Evolutionary conservation across 2,113 vertebrate genomes (phyloP), one percentile per base, ranked within the genome.

Genomic region (Sarotherodon lohbergeri): DNA sequence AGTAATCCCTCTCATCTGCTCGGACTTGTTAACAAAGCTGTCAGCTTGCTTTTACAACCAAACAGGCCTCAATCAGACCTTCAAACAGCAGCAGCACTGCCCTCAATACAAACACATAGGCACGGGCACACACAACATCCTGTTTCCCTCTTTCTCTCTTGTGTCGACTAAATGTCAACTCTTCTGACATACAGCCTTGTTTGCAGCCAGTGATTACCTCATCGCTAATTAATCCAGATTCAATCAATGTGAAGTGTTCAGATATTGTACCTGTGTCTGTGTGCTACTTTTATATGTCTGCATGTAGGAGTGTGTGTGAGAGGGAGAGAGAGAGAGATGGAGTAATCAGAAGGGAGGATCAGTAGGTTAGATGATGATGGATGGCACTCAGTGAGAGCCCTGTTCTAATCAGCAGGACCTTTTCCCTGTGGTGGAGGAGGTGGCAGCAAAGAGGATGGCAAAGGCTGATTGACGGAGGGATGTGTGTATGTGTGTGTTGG

Each of bases 1-100:
- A 97, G 95, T 97, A 97, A 97, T 97, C 96, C 96, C 93, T 96
- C 95, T 97, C 97, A 97, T 97, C 96, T 96, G 96, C 95, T 97
- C 94, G 95, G 96, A 96, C 96, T 95, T 96, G 95, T 95, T 97
- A 97, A 97, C 97, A 97, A 97, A 97, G 96, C 97, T 96, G 96
- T 97, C 96, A 96, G 93, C 92, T 93, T 93, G 95, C 93, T 96
- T 96, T 95, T 95, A 97, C 95, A 93, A 96, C 95, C 94, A 96
- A 97, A 96, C 95, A 96, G 94, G 95, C 96, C 96, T 96, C 94
- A 95, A 95, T 96, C 95, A 92, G 96, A 95, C 95, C 96, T 83
- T 88, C 87, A 87, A 81, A 82, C 85, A 82, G 55, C 83, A 92
- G 81, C 66, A 86, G 81, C 17, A 66, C 66, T 82, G 59, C 46